A percentile compares a stretch with the other conserved stretches of the same genome.
Evolutionary conservation across 2,113 vertebrate species (phyloP).

Genomic region (Apistogramma diplotaenia): DNA sequence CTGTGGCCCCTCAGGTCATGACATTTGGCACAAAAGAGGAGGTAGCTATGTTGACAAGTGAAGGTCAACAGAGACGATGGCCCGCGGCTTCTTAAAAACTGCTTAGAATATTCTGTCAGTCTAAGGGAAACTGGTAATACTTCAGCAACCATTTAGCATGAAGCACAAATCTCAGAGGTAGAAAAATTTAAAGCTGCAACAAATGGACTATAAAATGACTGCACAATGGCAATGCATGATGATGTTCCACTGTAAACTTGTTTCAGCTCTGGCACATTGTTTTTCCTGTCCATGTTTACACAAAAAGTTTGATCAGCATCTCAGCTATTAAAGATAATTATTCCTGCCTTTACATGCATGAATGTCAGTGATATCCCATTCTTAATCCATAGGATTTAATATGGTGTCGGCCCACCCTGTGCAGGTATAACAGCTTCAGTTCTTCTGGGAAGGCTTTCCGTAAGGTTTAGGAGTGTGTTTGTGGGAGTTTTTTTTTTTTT

Average conservation of each 20-base stretch:
- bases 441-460: too few species aligned
- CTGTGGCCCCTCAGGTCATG: constrained; percentile 18
- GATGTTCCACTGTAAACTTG: background rate
- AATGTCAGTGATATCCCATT: too few species aligned
- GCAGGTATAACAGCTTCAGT: too few species aligned
- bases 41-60: constrained; percentile 39
- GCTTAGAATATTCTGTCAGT: background rate
- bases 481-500: too few species aligned
- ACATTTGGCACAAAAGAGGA: constrained; percentile 13
- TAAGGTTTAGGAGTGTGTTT: too few species aligned
- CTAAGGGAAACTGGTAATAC: background rate
- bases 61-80: background rate
- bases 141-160: background rate
- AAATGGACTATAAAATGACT: background rate
- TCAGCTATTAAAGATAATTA: background rate
- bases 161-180: background rate
- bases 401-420: too few species aligned
- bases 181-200: background rate
- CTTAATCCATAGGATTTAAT: too few species aligned
- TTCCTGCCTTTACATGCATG: too few species aligned
- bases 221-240: background rate
- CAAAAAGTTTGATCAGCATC: background rate
- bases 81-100: background rate
- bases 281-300: background rate
- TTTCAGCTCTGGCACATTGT: background rate